A percentile compares a stretch with the other conserved stretches of the same genome.
These are phyloP conservation scores for Miniopterus natalensis DNA, from an alignment of 2,113 vertebrate species.

Conservation along the genomic window DNA sequence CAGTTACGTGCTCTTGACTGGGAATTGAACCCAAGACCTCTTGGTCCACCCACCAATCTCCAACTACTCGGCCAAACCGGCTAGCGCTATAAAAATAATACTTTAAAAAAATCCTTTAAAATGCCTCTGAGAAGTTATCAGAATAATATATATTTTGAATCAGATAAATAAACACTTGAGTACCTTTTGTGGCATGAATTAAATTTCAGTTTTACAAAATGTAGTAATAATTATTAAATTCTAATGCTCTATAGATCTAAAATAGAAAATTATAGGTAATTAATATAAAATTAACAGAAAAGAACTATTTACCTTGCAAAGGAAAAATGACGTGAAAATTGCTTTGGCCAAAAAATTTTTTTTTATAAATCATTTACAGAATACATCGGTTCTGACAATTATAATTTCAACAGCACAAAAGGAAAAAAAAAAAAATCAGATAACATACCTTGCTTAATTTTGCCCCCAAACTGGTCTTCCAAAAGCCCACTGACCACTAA, in stretches of 20 bases:
- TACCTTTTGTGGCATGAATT: slow-evolving; percentile 26
- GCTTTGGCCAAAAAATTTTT: not conserved
- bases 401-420: slow-evolving; percentile 35
- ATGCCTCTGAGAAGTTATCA: slow-evolving; percentile 25
- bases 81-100: not conserved
- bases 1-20: no score
- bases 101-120: slow-evolving; percentile 41
- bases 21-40: no score
- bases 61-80: no score
- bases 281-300: slow-evolving; percentile 56
- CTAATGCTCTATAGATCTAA: slow-evolving; percentile 33
- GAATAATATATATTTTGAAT: slow-evolving; percentile 21
- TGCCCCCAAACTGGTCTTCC: slow-evolving; percentile 94
- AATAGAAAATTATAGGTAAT: slow-evolving; percentile 50
- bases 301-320: slow-evolving; percentile 33
- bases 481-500: slow-evolving; percentile 95
- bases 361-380: not conserved
- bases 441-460: slow-evolving; percentile 91
- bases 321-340: slow-evolving; percentile 47
- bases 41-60: no score
- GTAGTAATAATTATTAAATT: slow-evolving; percentile 44
- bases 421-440: not conserved
- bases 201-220: slow-evolving; percentile 67
- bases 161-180: slow-evolving; percentile 44
- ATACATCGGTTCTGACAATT: not conserved